These are phyloP conservation scores for Neomicropteryx cornuta DNA, from an alignment of 1,140 invertebrate species.

Conservation along the genomic window DNA sequence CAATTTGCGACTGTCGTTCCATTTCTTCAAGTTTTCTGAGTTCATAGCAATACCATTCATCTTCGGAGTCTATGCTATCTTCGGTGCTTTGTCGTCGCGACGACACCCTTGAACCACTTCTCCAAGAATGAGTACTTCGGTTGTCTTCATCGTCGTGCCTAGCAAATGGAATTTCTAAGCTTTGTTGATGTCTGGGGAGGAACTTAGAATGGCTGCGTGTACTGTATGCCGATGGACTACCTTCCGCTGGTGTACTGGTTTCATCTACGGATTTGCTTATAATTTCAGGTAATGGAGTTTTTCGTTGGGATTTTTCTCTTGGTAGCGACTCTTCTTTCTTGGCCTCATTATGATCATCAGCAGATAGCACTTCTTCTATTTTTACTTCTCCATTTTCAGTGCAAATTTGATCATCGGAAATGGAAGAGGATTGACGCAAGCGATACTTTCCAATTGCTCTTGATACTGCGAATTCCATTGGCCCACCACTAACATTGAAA, in stretches of 20 bases:
- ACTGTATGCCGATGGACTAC: constrained; percentile 52
- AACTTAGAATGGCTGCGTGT: constrained; percentile 44
- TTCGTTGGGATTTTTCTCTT: constrained; percentile 26
- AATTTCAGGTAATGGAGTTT: constrained; percentile 32
- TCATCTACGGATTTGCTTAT: constrained; percentile 25
- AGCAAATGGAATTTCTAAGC: constrained; percentile 64
- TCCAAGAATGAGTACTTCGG: constrained; percentile 72
- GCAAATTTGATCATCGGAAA: constrained; percentile 49
- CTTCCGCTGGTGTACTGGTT: constrained; percentile 33
- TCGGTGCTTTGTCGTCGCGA: constrained; percentile 83
- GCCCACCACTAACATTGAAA: constrained; percentile 30
- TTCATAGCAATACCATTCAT: constrained; percentile 89
- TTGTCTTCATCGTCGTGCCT: constrained; percentile 74
- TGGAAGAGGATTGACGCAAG: constrained; percentile 58
- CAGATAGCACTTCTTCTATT: constrained; percentile 26
- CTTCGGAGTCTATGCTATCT: constrained; percentile 86
- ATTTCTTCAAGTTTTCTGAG: constrained; percentile 76
- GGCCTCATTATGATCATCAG: constrained; percentile 26
- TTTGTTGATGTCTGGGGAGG: constrained; percentile 60
- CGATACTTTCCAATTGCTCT: constrained; percentile 72
- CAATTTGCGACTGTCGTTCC: constrained; percentile 60
- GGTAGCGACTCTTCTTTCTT: constrained; percentile 18
- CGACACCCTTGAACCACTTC: constrained; percentile 75
- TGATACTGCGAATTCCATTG: constrained; percentile 73
- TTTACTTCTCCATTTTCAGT: constrained; percentile 39